Conservation (phyloP, 2,113 vertebrate genomes). For the Cheilinus undulatus region DNA sequence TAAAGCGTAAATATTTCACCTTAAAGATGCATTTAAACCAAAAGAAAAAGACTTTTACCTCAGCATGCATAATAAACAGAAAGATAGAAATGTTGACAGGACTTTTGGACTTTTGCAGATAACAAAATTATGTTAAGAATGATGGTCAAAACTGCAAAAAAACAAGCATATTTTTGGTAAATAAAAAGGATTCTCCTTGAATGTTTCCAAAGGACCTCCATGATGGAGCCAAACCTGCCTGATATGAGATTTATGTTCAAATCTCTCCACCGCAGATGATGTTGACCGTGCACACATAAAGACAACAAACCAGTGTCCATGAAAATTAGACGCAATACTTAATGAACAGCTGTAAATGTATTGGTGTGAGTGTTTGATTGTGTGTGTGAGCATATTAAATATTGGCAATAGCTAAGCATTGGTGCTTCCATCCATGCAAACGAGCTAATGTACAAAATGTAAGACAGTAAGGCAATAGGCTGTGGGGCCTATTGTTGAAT, state of each 20-base stretch:
- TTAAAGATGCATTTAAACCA: too few relatives aligned
- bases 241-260: conserved; percentile 5
- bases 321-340: conserved; percentile 34
- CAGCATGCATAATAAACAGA: too few relatives aligned
- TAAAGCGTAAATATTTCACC: too few relatives aligned
- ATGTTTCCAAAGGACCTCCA: conserved; percentile 37
- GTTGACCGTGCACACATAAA: conserved; percentile 55
- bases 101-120: too few relatives aligned
- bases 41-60: too few relatives aligned
- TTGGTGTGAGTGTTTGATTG: conserved; percentile 21
- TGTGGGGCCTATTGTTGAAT: conserved; percentile 35
- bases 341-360: conserved; percentile 28
- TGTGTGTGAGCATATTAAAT: conserved; percentile 39
- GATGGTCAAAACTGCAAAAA: conserved; percentile 11
- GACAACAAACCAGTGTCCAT: conserved; percentile 18
- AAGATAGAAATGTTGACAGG: too few relatives aligned
- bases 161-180: not conserved
- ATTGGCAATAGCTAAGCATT: conserved; percentile 77
- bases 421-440: conserved; percentile 76
- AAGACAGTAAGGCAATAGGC: conserved; percentile 56
- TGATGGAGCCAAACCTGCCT: conserved; percentile 26
- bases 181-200: not conserved
- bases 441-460: conserved; percentile 61
- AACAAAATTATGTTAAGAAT: too few relatives aligned
- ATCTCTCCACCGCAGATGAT: conserved; percentile 31